Base-by-base conservation (phyloP, 1,140 invertebrate species). In the Polypedilum vanderplanki region DNA sequence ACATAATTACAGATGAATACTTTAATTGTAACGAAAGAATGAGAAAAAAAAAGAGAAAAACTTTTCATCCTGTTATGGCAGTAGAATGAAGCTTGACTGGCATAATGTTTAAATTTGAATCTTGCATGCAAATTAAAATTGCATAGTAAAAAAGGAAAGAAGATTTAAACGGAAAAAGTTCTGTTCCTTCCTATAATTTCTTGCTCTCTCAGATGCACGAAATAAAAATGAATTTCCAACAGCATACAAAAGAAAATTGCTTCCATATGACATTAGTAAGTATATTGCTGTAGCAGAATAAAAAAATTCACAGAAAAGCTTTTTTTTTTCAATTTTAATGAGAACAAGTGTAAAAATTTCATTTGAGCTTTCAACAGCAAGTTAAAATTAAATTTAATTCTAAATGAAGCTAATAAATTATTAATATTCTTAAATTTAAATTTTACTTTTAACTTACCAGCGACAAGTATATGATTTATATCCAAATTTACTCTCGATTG, bases 401-500 rank as follows among this genome's bases (percentile, higher is more conserved):
- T n/a, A n/a, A n/a, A n/a, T n/a, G n/a, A n/a, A n/a, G n/a, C n/a
- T n/a, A n/a, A n/a, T n/a, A n/a, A n/a, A n/a, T n/a, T n/a, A n/a
- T n/a, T n/a, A n/a, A n/a, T n/a, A n/a, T n/a, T n/a, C n/a, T n/a
- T n/a, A n/a, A n/a, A n/a, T n/a, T n/a, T n/a, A n/a, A n/a, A n/a
- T n/a, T n/a, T n/a, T n/a, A n/a, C n/a, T n/a, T n/a, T 33, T n/a
- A 57, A 70, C n/a, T 65, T n/a, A 79, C 80, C 67, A 78, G 80
- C 57, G 76, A 75, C 33, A 33, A 77, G 24, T 9, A 75, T 74
- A 22, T 78, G 77, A 15, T 74, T 75, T 22, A 78, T 79, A 64
- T 73, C 78, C 77, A 18, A 78, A 73, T 65, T 78, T 75, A 18
- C 74, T 10, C 76, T 73, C 2, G 81, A 76, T 73, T 80, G 78